Evolutionary conservation across 1,140 invertebrate species (phyloP).

Genomic region (Rhynchophorus ferrugineus): DNA sequence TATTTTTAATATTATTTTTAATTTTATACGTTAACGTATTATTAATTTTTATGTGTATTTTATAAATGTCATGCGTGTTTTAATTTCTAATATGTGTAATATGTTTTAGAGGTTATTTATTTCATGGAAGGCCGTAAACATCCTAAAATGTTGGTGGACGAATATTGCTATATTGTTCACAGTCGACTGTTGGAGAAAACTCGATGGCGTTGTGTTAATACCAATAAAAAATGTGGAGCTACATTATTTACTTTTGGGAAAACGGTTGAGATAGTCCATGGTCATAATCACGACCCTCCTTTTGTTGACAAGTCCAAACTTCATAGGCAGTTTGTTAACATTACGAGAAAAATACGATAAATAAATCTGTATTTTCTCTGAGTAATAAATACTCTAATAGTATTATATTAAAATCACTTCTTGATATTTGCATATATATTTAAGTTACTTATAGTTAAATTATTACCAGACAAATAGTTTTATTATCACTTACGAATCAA

Average conservation of each 20-base stretch:
- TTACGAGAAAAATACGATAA: slow-evolving; percentile 7
- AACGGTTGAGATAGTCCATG: slow-evolving; percentile 19
- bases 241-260: slow-evolving; percentile 23
- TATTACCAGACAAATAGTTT: too few species aligned
- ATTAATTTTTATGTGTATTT: too few species aligned
- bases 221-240: slow-evolving; percentile 26
- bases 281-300: slow-evolving; percentile 24
- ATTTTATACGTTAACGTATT: too few species aligned
- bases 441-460: too few species aligned
- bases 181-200: slow-evolving; percentile 18
- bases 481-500: too few species aligned
- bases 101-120: slow-evolving; percentile 20
- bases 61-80: not conserved
- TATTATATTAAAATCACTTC: not conserved
- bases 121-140: slow-evolving; percentile 22
- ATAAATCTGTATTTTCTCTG: not conserved
- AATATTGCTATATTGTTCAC: slow-evolving; percentile 21
- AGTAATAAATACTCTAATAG: not conserved
- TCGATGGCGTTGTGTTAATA: slow-evolving; percentile 26
- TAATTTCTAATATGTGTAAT: not conserved
- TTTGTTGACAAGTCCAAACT: slow-evolving; percentile 5
- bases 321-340: slow-evolving; percentile 7
- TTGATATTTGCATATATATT: too few species aligned
- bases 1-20: too few species aligned
- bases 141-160: slow-evolving; percentile 25